Evolutionary conservation across 2,888 invertebrate genomes (phyloP).

Genomic region (Stenodera caucasica): DNA sequence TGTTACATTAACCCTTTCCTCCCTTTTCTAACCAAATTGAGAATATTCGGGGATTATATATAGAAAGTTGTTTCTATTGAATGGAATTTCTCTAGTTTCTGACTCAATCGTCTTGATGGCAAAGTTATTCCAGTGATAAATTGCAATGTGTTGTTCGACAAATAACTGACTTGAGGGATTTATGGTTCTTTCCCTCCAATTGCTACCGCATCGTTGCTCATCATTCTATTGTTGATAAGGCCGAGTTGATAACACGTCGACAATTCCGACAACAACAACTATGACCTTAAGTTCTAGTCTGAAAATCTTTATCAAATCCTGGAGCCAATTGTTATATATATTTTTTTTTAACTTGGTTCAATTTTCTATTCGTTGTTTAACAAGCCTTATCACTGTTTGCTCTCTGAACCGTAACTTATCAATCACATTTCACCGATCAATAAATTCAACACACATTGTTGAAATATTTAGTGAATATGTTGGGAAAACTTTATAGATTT

Average conservation of each 20-base stretch:
- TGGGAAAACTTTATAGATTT: background rate
- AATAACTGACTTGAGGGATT: slow-evolving; percentile 17
- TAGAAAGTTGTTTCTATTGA: too few relatives aligned
- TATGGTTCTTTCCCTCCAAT: slow-evolving; percentile 11
- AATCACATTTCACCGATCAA: background rate
- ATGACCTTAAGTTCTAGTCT: slow-evolving; percentile 10
- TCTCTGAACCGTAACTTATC: background rate
- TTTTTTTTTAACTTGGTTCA: background rate
- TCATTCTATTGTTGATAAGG: slow-evolving; percentile 10
- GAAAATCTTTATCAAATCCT: background rate
- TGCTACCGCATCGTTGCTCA: slow-evolving; percentile 15
- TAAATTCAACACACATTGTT: background rate
- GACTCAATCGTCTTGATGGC: slow-evolving; percentile 9
- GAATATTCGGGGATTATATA: too few relatives aligned
- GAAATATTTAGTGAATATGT: too few relatives aligned
- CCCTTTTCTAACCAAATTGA: too few relatives aligned
- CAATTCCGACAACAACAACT: slow-evolving; percentile 5
- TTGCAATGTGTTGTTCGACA: slow-evolving; percentile 10
- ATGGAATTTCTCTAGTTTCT: background rate
- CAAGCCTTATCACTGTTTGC: background rate
- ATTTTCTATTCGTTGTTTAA: background rate
- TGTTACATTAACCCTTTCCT: too few relatives aligned
- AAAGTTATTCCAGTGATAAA: slow-evolving; percentile 14
- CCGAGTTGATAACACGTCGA: background rate
- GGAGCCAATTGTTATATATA: background rate